A percentile compares a stretch with the other conserved stretches of the same genome.
phyloP scores from a whole-genome alignment of 2,113 vertebrate species.

The Tetrao urogallus region DNA sequence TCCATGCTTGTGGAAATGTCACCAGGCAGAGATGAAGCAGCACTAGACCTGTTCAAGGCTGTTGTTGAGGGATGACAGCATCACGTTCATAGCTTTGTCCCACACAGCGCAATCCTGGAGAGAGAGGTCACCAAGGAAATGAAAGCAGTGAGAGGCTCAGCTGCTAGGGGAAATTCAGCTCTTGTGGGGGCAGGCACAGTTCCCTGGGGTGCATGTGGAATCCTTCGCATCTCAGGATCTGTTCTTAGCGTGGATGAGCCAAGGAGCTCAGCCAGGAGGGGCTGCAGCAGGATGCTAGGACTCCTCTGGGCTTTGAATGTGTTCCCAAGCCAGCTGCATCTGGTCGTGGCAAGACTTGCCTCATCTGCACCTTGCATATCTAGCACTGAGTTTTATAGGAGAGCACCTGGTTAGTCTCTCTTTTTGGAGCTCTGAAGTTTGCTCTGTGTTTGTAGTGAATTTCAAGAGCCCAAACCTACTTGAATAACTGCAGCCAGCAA shows the following conservation, averaged over 20 bases:
- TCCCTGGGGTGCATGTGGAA: fast-evolving
- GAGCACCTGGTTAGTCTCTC: neutral
- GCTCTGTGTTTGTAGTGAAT: neutral
- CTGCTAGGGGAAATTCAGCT: neutral
- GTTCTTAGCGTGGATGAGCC: neutral
- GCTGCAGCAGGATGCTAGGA: neutral
- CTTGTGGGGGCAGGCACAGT: fast-evolving
- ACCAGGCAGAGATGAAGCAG: neutral
- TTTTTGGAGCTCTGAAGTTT: neutral
- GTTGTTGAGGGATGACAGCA: neutral
- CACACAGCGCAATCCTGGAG: neutral
- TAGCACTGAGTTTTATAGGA: neutral
- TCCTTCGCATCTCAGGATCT: neutral
- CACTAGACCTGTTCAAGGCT: neutral
- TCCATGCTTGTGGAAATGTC: neutral
- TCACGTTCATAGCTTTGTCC: neutral
- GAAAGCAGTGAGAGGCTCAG: neutral
- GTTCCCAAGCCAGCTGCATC: neutral
- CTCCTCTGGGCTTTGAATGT: neutral
- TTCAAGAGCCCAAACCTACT: neutral
- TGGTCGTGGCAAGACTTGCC: neutral
- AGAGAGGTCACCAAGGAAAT: neutral
- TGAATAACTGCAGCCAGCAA: neutral
- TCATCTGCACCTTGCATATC: neutral
- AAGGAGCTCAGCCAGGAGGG: neutral